These are phyloP conservation scores for Metacarcinus magister DNA, from an alignment of 2,888 invertebrate genomes.

Conservation along the genomic window DNA sequence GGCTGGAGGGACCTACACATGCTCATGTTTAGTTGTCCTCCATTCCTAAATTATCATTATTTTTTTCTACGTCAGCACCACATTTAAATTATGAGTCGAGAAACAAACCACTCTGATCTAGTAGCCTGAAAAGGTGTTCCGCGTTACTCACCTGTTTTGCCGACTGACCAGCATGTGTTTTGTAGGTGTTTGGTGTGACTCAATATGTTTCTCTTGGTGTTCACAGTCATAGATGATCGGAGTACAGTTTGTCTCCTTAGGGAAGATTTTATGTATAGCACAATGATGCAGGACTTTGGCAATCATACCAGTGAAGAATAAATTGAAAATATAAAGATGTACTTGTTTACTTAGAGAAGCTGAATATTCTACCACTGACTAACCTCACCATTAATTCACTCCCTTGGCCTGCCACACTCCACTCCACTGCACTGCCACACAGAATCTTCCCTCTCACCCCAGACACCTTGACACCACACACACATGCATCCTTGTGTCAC, in stretches of 20 bases:
- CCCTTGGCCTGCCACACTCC: no score
- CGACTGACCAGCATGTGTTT: slow-evolving; percentile 21
- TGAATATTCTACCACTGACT: not conserved
- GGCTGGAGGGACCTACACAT: not conserved
- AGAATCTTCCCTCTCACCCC: no score
- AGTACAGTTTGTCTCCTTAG: slow-evolving; percentile 49
- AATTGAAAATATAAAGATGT: slow-evolving; percentile 28
- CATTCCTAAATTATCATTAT: not conserved
- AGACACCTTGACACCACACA: not conserved
- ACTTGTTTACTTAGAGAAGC: not conserved
- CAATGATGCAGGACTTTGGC: slow-evolving; percentile 53
- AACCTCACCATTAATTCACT: not conserved
- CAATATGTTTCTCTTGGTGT: slow-evolving; percentile 48
- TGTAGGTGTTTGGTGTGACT: slow-evolving; percentile 32
- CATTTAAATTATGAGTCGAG: not conserved
- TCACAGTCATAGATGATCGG: slow-evolving; percentile 27
- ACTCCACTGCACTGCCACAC: not conserved
- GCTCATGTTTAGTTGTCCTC: not conserved
- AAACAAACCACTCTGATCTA: not conserved
- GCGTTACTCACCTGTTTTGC: not conserved
- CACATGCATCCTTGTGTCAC: not conserved
- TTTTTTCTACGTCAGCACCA: not conserved
- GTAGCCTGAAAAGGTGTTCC: not conserved
- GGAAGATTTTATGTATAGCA: slow-evolving; percentile 46
- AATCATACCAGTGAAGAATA: slow-evolving; percentile 49